Evolutionary conservation across 2,888 invertebrate species (phyloP), one percentile per base, ranked within the genome.

Genomic region (Thyatira batis): DNA sequence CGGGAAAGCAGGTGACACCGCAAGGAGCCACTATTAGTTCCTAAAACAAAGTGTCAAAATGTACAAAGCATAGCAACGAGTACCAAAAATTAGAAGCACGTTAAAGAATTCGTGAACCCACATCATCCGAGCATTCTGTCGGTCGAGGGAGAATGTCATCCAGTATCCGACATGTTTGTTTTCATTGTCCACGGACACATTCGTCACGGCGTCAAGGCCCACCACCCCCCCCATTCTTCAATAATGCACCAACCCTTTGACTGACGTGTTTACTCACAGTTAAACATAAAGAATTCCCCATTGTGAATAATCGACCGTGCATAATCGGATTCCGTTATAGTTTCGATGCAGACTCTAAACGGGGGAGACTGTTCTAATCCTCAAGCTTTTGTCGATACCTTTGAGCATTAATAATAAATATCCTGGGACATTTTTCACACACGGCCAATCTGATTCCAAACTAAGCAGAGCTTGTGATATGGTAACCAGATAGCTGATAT

Each of bases 161-260:
- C 50, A 61, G 54, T 55, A 54, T 54, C 65, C 58, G 64, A 71
- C 61, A 58, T 84, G 85, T 89, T 87, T 87, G 83, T 87, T 87
- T 87, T 83, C 71, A 69, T 79, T 78, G 69, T 65, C 76, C 70
- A 71, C 63, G 76, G 82, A 74, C 54, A 66, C 76, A 77, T 85
- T 81, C 80, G 85, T 85, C 85, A 83, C 70, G 76, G n/a, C n/a
- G n/a, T 61, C 50, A 55, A 57, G 62, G 58, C 57, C n/a, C n/a
- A n/a, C n/a, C n/a, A n/a, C n/a, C n/a, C 17, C 17, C 39, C 39
- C 39, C 39, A 39, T 39, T 39, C 39, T n/a, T n/a, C 17, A 39
- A 39, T 51, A 27, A 55, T 46, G 46, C 51, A 49, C 52, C 54
- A 55, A 49, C 53, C 55, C 46, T 46, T 56, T 48, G 23, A 52